Evolutionary conservation across 2,797 vertebrate genomes (phyloP).

Genomic region (Schizothorax lantsangensis): DNA sequence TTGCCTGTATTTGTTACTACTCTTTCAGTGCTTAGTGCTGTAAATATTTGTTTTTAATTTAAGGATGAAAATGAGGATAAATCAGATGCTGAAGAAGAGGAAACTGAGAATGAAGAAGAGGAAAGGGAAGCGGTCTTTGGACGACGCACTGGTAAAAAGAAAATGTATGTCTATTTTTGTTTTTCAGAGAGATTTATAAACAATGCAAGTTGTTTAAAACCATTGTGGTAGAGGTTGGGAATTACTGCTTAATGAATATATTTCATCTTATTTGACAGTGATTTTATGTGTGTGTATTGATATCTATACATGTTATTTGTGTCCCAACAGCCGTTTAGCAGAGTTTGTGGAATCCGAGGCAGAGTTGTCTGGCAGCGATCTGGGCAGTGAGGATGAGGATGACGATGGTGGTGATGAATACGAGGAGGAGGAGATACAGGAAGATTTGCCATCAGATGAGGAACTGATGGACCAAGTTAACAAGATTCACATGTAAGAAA

Average conservation of each 20-base stretch:
- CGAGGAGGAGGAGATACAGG: constrained; percentile 90
- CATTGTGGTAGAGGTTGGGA: background rate
- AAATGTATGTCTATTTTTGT: constrained; percentile 78
- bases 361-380: constrained; percentile 92
- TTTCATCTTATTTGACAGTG: background rate
- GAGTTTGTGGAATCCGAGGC: constrained; percentile 95
- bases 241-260: background rate
- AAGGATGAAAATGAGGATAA: constrained; percentile 72
- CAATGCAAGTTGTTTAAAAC: background rate
- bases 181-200: background rate
- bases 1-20: background rate
- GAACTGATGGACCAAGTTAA: constrained; percentile 93
- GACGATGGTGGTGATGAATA: constrained; percentile 86
- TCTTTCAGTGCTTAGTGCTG: background rate
- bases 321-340: constrained; percentile 77
- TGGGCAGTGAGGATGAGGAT: constrained; percentile 90
- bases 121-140: constrained; percentile 84
- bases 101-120: constrained; percentile 72
- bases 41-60: constrained; percentile 3
- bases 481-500: constrained; percentile 95
- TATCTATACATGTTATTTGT: background rate
- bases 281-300: background rate
- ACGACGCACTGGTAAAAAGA: constrained; percentile 76
- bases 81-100: constrained; percentile 55
- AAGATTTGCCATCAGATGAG: constrained; percentile 89